A percentile compares a stretch with the other conserved stretches of the same genome.
These are phyloP conservation scores for Nephrotoma guestfalica DNA, from an alignment of 2,888 invertebrate species.

Conservation along the genomic window DNA sequence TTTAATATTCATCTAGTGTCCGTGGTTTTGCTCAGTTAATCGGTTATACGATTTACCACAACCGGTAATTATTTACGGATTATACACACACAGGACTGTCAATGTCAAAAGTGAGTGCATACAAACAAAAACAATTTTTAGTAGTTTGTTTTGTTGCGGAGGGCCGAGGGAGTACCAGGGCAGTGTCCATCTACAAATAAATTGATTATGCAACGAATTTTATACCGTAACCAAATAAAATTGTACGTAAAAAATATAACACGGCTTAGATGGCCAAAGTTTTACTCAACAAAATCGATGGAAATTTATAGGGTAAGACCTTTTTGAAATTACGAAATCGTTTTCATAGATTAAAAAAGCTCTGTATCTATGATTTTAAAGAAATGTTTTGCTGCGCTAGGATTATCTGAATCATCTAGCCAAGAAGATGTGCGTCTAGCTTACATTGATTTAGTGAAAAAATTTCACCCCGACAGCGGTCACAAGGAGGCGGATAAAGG, in stretches of 20 bases:
- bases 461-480: constrained; percentile 73
- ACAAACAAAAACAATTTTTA: neutral
- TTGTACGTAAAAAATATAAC: neutral
- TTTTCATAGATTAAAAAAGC: too few species aligned
- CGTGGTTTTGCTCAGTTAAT: neutral
- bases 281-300: neutral
- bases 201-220: neutral
- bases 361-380: constrained; percentile 21
- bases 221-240: neutral
- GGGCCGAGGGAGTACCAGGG: neutral
- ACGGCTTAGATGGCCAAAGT: neutral
- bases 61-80: neutral
- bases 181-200: neutral
- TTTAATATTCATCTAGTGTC: neutral
- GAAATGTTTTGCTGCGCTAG: constrained; percentile 54
- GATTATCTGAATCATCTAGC: constrained; percentile 49
- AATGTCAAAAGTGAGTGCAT: neutral
- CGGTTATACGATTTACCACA: neutral
- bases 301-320: neutral
- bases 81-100: neutral
- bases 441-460: constrained; percentile 62
- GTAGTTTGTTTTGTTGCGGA: neutral
- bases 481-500: constrained; percentile 51
- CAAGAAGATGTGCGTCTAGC: constrained; percentile 56
- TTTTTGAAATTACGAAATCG: neutral